phyloP scores from a whole-genome alignment of 2,888 invertebrate species.

The Hartigia nigra region DNA sequence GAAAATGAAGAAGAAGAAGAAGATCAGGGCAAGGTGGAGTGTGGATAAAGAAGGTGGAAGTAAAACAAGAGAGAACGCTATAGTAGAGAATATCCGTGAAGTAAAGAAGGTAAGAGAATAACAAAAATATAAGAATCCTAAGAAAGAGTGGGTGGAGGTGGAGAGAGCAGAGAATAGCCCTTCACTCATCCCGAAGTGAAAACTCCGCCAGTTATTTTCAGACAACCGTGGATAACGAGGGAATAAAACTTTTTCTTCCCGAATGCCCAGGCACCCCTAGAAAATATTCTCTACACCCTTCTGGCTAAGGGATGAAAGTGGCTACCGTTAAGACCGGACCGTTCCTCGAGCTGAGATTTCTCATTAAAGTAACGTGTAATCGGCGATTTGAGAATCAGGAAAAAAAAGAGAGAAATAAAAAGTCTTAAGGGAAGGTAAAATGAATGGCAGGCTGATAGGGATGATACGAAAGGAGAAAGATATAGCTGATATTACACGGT shows the following conservation, averaged over 20 bases:
- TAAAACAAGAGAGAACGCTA: not conserved
- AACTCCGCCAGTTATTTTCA: slow-evolving; percentile 31
- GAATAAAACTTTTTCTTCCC: slow-evolving; percentile 32
- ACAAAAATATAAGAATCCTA: not conserved
- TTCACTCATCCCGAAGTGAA: not conserved
- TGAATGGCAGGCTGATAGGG: not conserved
- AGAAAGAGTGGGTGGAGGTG: not conserved
- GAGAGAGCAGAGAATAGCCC: not conserved
- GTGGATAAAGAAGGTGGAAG: not conserved
- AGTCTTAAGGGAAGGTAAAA: not conserved
- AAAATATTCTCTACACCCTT: not conserved
- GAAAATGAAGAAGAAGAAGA: not conserved
- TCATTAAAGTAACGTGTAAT: not conserved
- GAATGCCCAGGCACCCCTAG: not conserved
- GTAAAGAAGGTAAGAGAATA: not conserved
- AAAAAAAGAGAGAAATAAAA: slow-evolving; percentile 1
- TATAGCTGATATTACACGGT: not conserved
- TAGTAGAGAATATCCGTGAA: not conserved
- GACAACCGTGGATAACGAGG: slow-evolving; percentile 40
- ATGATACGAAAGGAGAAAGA: not conserved
- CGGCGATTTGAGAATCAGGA: not conserved
- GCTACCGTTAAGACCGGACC: not conserved
- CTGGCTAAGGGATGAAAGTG: not conserved
- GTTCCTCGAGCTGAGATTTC: not conserved
- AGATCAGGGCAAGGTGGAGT: not conserved